A percentile compares a stretch with the other conserved stretches of the same genome.
phyloP scores from a whole-genome alignment of 2,113 vertebrate genomes.

The Alosa alosa region DNA sequence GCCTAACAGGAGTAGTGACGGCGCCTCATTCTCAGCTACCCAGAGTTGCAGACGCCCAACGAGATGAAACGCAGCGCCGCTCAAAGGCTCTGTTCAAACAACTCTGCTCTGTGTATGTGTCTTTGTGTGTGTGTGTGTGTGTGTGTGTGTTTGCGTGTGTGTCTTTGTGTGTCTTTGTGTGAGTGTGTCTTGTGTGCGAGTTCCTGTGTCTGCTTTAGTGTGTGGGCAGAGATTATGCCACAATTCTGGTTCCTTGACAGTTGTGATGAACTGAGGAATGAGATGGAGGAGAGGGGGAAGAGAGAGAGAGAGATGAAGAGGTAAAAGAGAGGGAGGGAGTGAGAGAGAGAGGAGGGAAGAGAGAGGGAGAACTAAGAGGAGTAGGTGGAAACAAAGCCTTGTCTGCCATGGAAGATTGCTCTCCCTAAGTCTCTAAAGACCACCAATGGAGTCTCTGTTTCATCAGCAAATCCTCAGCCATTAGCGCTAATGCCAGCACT shows the following conservation, averaged over 20 bases:
- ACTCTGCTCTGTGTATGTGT: background rate
- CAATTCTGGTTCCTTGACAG: slow-evolving; percentile 35
- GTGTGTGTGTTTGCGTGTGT: background rate
- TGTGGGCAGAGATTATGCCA: slow-evolving; percentile 4
- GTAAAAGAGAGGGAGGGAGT: slow-evolving; percentile 19
- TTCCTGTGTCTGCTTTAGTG: background rate
- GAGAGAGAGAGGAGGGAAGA: slow-evolving; percentile 19
- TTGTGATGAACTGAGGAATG: slow-evolving; percentile 29
- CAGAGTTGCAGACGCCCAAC: background rate
- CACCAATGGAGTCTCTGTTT: slow-evolving; percentile 64
- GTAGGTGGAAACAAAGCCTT: slow-evolving; percentile 57
- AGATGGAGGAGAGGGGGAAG: slow-evolving; percentile 34
- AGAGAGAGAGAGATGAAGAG: slow-evolving; percentile 29
- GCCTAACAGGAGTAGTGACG: background rate
- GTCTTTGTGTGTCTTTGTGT: background rate
- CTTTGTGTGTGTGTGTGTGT: background rate
- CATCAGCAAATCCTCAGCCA: slow-evolving; percentile 70
- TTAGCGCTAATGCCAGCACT: slow-evolving; percentile 66
- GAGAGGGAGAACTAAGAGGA: slow-evolving; percentile 41
- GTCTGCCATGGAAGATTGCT: slow-evolving; percentile 57
- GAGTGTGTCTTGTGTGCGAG: background rate
- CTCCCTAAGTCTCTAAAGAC: slow-evolving; percentile 66
- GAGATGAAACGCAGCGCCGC: background rate
- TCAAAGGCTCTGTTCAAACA: background rate
- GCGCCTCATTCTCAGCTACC: background rate